These are phyloP conservation scores for Netelia inedita DNA, from an alignment of 2,888 invertebrate genomes.

Conservation along the genomic window DNA sequence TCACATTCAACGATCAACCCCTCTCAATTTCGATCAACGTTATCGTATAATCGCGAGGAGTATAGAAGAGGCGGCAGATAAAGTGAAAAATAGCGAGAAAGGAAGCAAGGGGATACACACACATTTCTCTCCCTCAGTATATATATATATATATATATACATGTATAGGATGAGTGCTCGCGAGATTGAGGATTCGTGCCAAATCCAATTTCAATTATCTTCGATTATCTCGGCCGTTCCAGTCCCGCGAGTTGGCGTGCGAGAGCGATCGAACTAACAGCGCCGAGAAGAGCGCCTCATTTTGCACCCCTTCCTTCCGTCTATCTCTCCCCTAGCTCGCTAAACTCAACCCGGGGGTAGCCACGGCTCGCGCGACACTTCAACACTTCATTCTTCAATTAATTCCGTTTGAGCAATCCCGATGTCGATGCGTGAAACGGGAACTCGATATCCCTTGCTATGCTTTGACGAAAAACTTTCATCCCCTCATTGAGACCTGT, in stretches of 20 bases:
- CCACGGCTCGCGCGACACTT: slow-evolving; percentile 53
- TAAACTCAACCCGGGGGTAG: slow-evolving; percentile 48
- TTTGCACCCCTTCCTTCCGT: background rate
- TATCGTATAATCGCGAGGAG: slow-evolving; percentile 44
- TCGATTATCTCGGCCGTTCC: slow-evolving; percentile 66
- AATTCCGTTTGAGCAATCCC: slow-evolving; percentile 55
- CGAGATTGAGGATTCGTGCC: slow-evolving; percentile 66
- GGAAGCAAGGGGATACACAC: background rate
- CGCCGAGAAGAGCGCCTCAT: slow-evolving; percentile 19
- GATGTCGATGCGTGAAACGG: slow-evolving; percentile 38
- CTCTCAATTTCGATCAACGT: slow-evolving; percentile 55
- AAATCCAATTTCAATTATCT: slow-evolving; percentile 70
- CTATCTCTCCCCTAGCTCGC: background rate
- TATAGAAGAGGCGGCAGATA: slow-evolving; percentile 13
- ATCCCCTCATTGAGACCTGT: slow-evolving; percentile 6
- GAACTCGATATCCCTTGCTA: slow-evolving; percentile 51
- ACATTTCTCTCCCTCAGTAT: background rate
- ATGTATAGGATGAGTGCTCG: slow-evolving; percentile 41
- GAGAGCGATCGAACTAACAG: slow-evolving; percentile 47
- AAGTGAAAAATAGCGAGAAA: slow-evolving; percentile 44
- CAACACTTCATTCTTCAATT: slow-evolving; percentile 69
- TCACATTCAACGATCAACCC: slow-evolving; percentile 33
- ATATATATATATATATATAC: slow-evolving; percentile 4
- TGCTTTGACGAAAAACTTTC: slow-evolving; percentile 54
- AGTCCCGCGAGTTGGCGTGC: slow-evolving; percentile 55